Conservation (phyloP, 2,888 invertebrate species). For the Eledona agricola region DNA sequence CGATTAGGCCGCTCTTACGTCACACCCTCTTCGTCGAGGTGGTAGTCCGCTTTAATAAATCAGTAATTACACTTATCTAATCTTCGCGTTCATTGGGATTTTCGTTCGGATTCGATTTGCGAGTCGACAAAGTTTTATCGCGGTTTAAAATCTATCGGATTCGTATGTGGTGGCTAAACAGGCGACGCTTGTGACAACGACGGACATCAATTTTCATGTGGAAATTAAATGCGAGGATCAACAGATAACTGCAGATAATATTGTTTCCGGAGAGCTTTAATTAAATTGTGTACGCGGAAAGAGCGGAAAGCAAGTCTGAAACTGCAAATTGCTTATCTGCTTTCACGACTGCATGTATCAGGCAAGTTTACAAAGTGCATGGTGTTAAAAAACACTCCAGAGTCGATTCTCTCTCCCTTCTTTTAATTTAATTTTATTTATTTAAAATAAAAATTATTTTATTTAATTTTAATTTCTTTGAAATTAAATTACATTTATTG, state of each 20-base stretch:
- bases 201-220: conserved; percentile 9
- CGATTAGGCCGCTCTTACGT: conserved; percentile 30
- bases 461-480: no score
- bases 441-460: no score
- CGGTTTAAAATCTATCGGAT: conserved; percentile 52
- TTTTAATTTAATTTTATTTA: no score
- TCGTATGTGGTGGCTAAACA: conserved; percentile 41
- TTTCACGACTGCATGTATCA: no score
- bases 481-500: no score
- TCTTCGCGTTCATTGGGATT: conserved; percentile 58
- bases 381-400: no score
- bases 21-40: conserved; percentile 30
- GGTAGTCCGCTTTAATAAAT: conserved; percentile 56
- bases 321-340: no score
- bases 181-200: conserved; percentile 14
- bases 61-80: conserved; percentile 61
- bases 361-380: no score
- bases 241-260: conserved; percentile 21
- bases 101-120: conserved; percentile 55
- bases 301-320: no score
- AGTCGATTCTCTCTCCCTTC: no score
- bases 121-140: conserved; percentile 51
- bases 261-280: conserved; percentile 10
- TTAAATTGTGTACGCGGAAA: no score
- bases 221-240: conserved; percentile 20